These are phyloP conservation scores for Eptesicus fuscus DNA, from an alignment of 2,113 vertebrate genomes.

Conservation along the genomic window DNA sequence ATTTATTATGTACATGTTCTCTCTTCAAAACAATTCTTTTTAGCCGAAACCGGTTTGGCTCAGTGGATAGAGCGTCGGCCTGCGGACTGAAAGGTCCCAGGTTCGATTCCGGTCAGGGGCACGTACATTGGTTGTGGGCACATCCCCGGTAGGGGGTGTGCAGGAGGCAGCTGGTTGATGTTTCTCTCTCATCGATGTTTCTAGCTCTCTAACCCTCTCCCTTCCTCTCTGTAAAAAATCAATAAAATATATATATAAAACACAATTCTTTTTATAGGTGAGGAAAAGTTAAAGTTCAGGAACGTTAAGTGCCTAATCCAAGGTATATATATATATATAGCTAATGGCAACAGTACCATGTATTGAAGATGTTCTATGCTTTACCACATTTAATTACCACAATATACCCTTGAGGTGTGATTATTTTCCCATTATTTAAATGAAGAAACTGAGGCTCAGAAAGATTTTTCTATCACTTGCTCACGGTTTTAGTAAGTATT, in stretches of 20 bases:
- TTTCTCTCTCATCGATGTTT: too few relatives aligned
- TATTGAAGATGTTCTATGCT: not conserved
- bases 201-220: too few relatives aligned
- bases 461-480: not conserved
- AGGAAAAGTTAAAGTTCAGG: not conserved
- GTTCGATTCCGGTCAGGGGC: too few relatives aligned
- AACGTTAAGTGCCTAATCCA: not conserved
- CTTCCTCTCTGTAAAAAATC: too few relatives aligned
- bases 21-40: not conserved
- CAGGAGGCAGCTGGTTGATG: too few relatives aligned
- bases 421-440: not conserved
- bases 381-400: not conserved
- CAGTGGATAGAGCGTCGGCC: too few relatives aligned
- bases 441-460: not conserved
- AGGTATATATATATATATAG: too few relatives aligned
- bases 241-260: too few relatives aligned
- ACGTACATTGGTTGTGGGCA: too few relatives aligned
- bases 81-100: too few relatives aligned
- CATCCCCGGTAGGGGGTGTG: too few relatives aligned
- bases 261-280: not conserved
- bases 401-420: not conserved
- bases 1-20: not conserved
- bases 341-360: not conserved
- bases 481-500: not conserved
- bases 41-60: too few relatives aligned